Percentiles rank a stretch among this genome's conserved stretches.
Conservation (phyloP, 2,888 invertebrate genomes). For the Muscina levida region DNA sequence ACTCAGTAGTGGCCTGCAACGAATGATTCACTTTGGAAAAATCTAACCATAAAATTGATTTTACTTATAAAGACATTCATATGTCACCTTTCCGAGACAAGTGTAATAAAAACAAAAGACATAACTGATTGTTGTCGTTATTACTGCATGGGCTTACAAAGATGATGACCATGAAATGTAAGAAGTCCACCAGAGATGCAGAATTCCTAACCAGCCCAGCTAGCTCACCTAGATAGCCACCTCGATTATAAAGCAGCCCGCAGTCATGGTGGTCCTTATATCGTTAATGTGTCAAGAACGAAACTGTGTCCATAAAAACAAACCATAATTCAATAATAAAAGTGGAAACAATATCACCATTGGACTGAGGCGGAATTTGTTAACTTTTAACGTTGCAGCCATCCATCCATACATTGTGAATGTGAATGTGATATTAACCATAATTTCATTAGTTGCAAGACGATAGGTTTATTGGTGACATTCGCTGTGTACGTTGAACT, state of each 20-base stretch:
- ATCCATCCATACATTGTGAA: not conserved
- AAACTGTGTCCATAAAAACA: constrained; percentile 50
- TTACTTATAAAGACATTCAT: constrained; percentile 67
- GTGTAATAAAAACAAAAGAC: constrained; percentile 65
- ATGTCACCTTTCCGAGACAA: constrained; percentile 62
- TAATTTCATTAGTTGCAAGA: constrained; percentile 22
- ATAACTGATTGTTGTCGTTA: constrained; percentile 55
- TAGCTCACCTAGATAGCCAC: not conserved
- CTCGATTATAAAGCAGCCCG: constrained; percentile 7
- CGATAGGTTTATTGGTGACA: constrained; percentile 38
- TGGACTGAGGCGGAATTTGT: constrained; percentile 6
- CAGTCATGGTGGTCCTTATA: constrained; percentile 64
- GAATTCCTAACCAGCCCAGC: not conserved
- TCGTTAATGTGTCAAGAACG: constrained; percentile 62
- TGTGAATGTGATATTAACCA: constrained; percentile 3
- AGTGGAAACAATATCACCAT: constrained; percentile 36
- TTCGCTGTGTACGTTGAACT: not conserved
- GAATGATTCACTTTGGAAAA: constrained; percentile 6
- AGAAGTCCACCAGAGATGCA: constrained; percentile 10
- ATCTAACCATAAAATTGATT: constrained; percentile 58
- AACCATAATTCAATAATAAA: constrained; percentile 60
- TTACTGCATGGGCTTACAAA: too few species aligned
- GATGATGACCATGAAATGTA: constrained; percentile 58
- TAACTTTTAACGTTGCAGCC: not conserved
- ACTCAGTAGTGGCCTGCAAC: too few species aligned